Evolutionary conservation across 2,888 invertebrate genomes (phyloP).

Genomic region (Hypomecis atomaria): DNA sequence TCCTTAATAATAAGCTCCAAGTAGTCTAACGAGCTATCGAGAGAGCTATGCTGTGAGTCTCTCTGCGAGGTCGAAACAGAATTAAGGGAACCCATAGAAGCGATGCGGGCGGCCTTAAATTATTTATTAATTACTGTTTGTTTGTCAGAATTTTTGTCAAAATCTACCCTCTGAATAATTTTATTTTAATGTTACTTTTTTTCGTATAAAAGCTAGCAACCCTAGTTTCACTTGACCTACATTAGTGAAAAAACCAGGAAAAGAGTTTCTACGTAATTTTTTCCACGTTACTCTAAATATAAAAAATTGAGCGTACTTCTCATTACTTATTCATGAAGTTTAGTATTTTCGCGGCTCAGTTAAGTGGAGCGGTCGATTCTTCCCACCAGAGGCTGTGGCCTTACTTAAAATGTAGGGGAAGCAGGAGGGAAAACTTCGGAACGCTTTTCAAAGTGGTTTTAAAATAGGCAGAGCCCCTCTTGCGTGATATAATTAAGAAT

Average conservation of each 20-base stretch:
- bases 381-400: conserved; percentile 33
- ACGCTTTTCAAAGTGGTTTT: neutral
- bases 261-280: conserved; percentile 18
- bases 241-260: conserved; percentile 28
- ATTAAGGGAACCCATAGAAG: too few species aligned
- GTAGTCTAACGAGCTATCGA: too few species aligned
- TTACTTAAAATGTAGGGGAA: conserved; percentile 26
- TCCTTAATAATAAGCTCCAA: too few species aligned
- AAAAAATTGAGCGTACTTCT: conserved; percentile 36
- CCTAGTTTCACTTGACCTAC: conserved; percentile 31
- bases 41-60: too few species aligned
- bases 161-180: too few species aligned
- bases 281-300: conserved; percentile 19
- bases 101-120: too few species aligned
- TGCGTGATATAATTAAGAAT: neutral
- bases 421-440: conserved; percentile 15
- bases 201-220: too few species aligned
- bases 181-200: too few species aligned
- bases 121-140: too few species aligned
- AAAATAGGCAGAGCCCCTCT: neutral
- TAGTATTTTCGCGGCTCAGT: conserved; percentile 48
- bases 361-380: conserved; percentile 43
- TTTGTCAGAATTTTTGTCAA: too few species aligned
- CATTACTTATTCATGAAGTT: conserved; percentile 54
- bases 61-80: too few species aligned